Conservation (phyloP, 2,797 vertebrate species). For the Acanthurus lineatus region DNA sequence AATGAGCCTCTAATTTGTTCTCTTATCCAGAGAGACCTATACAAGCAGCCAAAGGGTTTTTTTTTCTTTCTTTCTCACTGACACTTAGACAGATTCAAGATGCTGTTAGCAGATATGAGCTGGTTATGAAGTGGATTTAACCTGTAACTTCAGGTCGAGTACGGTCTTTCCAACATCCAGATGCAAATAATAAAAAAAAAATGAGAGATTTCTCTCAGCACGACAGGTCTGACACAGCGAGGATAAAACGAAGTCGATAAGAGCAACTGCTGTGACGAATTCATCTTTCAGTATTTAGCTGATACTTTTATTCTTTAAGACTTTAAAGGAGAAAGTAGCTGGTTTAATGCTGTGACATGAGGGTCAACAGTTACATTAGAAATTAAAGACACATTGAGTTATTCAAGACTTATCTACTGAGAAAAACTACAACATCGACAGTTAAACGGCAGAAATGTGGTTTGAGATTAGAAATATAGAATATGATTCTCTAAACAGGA, state of each 20-base stretch:
- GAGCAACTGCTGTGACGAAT: slow-evolving; percentile 5
- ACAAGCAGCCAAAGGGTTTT: not conserved
- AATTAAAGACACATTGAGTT: not conserved
- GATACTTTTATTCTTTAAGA: slow-evolving; percentile 14
- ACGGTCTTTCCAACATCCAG: slow-evolving; percentile 4
- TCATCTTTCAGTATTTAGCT: slow-evolving; percentile 16
- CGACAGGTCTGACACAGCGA: slow-evolving; percentile 15
- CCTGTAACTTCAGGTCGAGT: not conserved
- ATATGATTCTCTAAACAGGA: too few relatives aligned
- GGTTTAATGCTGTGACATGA: not conserved
- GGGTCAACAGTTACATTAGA: not conserved
- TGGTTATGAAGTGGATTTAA: slow-evolving; percentile 20
- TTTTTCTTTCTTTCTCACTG: slow-evolving; percentile 1
- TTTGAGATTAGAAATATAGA: too few relatives aligned
- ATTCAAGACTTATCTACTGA: not conserved
- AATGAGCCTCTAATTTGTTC: slow-evolving; percentile 46
- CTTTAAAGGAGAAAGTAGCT: slow-evolving; percentile 5
- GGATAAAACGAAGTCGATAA: not conserved
- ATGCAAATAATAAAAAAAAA: slow-evolving; percentile 36
- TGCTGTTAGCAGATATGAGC: slow-evolving; percentile 18
- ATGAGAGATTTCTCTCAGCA: slow-evolving; percentile 2
- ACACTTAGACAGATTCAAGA: slow-evolving; percentile 35
- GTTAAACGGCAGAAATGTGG: too few relatives aligned
- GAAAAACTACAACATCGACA: too few relatives aligned
- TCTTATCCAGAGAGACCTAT: slow-evolving; percentile 13